phyloP scores from a whole-genome alignment of 2,797 vertebrate species.

The Crenichthys baileyi region DNA sequence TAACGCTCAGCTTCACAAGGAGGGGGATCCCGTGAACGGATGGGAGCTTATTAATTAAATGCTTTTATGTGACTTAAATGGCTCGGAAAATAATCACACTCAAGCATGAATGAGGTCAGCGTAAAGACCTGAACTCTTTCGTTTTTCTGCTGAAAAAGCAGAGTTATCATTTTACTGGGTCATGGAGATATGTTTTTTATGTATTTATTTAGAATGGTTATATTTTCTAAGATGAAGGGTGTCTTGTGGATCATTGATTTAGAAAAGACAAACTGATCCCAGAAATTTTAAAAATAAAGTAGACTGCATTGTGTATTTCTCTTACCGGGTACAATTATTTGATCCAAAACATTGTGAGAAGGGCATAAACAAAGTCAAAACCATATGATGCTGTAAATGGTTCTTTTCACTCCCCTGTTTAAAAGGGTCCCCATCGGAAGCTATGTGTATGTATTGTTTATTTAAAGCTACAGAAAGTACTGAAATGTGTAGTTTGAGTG shows the following conservation, averaged over 20 bases:
- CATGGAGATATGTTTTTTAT: conserved; percentile 26
- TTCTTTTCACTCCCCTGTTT: background rate
- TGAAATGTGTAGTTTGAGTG: background rate
- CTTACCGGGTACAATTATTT: background rate
- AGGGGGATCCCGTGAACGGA: conserved; percentile 71
- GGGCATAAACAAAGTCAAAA: background rate
- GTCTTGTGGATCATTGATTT: background rate
- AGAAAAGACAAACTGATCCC: background rate
- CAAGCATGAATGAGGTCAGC: conserved; percentile 62
- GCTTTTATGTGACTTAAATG: conserved; percentile 76
- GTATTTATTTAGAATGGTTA: conserved; percentile 34
- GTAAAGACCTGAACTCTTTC: conserved; percentile 45
- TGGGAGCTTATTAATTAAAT: conserved; percentile 76
- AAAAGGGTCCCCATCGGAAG: conserved; percentile 6
- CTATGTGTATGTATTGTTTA: background rate
- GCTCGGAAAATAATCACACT: conserved; percentile 71
- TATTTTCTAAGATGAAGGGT: background rate
- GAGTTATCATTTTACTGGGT: conserved; percentile 33
- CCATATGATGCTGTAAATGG: background rate
- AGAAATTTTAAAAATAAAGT: background rate
- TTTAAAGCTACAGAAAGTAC: conserved; percentile 11
- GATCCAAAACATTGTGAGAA: background rate
- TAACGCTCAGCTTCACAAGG: conserved; percentile 71
- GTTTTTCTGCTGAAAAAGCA: conserved; percentile 58
- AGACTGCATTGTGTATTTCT: background rate